phyloP scores from a whole-genome alignment of 2,888 invertebrate genomes.

The Andrena praecox region DNA sequence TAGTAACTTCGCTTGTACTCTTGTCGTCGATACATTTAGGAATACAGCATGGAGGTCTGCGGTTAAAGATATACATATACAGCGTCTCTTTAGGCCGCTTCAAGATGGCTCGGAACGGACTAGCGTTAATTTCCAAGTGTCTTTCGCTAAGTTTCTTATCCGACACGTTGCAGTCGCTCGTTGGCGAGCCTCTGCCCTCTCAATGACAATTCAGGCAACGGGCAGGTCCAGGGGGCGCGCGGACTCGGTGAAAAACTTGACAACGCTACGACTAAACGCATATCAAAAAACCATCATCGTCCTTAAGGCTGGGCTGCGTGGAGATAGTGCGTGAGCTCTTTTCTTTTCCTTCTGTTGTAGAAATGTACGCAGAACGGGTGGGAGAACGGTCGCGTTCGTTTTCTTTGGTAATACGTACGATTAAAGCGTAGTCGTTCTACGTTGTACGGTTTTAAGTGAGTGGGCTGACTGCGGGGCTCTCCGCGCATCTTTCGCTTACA shows the following conservation, averaged over 20 bases:
- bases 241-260: constrained; percentile 53
- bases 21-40: constrained; percentile 50
- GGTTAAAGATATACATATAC: constrained; percentile 36
- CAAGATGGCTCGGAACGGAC: background rate
- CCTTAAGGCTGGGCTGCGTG: constrained; percentile 59
- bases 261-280: constrained; percentile 58
- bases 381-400: constrained; percentile 39
- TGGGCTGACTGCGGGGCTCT: constrained; percentile 13
- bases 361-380: constrained; percentile 45
- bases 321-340: constrained; percentile 42
- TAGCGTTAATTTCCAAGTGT: no score
- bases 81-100: constrained; percentile 38
- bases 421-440: constrained; percentile 27
- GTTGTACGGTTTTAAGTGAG: constrained; percentile 17
- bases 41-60: constrained; percentile 53
- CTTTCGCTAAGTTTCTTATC: no score
- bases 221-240: constrained; percentile 16
- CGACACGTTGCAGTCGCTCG: background rate
- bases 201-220: background rate
- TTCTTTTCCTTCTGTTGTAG: constrained; percentile 2
- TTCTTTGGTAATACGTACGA: constrained; percentile 65
- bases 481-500: constrained; percentile 16
- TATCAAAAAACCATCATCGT: constrained; percentile 59
- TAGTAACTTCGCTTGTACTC: constrained; percentile 64
- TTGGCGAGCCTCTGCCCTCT: constrained; percentile 22